Conservation (phyloP, 2,797 vertebrate species). For the Tenualosa ilisha region DNA sequence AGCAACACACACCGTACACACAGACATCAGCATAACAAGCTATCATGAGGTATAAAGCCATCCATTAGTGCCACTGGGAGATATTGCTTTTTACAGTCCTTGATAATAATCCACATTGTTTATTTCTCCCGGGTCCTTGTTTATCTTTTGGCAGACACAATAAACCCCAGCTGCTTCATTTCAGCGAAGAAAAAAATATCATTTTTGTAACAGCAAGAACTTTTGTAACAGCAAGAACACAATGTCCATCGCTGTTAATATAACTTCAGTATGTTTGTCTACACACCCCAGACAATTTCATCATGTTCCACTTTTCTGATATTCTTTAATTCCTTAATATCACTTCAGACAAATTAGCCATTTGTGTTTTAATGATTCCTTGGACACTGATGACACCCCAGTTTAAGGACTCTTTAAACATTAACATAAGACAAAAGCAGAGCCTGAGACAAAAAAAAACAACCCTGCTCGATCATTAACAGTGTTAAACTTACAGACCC, state of each 20-base stretch:
- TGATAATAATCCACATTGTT: background rate
- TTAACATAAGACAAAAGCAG: background rate
- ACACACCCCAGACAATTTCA: background rate
- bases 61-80: no score
- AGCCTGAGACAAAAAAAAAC: background rate
- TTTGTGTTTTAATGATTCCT: background rate
- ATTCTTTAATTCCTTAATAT: background rate
- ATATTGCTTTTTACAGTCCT: background rate
- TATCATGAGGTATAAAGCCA: background rate
- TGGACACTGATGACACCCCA: background rate
- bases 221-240: background rate
- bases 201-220: no score
- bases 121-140: background rate
- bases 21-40: background rate
- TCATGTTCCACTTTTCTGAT: background rate
- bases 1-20: background rate
- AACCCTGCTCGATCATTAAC: slow-evolving; percentile 14
- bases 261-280: background rate
- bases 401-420: background rate
- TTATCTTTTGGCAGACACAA: background rate
- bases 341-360: background rate
- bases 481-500: background rate
- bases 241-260: background rate
- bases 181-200: background rate
- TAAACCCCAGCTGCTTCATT: background rate